phyloP scores from a whole-genome alignment of 2,888 invertebrate genomes.

The Xestia rhomboidea region DNA sequence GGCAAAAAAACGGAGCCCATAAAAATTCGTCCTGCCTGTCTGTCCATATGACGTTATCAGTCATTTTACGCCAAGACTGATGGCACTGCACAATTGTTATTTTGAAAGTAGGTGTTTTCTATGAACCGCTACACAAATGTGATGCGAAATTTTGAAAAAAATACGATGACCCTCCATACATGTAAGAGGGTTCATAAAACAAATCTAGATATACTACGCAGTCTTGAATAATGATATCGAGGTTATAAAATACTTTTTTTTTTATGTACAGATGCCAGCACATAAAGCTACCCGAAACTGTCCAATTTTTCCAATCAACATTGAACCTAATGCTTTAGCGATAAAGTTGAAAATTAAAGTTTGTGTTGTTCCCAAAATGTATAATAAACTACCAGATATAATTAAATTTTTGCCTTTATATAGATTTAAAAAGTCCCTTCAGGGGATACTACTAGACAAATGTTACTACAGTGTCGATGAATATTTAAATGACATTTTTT shows the following conservation, averaged over 20 bases:
- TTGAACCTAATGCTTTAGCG: too few species aligned
- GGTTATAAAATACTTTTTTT: neutral
- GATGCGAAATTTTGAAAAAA: neutral
- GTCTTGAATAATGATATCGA: neutral
- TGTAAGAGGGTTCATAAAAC: neutral
- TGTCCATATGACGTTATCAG: neutral
- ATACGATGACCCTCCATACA: neutral
- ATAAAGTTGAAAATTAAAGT: too few species aligned
- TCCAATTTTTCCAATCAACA: too few species aligned
- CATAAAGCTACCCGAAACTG: too few species aligned
- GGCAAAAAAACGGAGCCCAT: neutral
- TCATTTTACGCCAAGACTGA: neutral
- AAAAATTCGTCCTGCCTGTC: neutral
- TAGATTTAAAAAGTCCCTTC: too few species aligned
- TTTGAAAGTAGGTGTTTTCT: neutral
- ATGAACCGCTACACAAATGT: neutral
- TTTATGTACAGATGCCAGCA: neutral
- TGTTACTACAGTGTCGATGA: too few species aligned
- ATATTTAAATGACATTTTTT: too few species aligned
- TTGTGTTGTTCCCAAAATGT: too few species aligned
- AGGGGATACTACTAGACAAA: too few species aligned
- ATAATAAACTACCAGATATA: too few species aligned
- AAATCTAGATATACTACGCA: neutral
- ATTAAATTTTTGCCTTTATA: too few species aligned
- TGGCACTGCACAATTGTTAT: neutral